Base-by-base conservation (phyloP, 2,797 vertebrate species). In the Leontocebus nigricollis region DNA sequence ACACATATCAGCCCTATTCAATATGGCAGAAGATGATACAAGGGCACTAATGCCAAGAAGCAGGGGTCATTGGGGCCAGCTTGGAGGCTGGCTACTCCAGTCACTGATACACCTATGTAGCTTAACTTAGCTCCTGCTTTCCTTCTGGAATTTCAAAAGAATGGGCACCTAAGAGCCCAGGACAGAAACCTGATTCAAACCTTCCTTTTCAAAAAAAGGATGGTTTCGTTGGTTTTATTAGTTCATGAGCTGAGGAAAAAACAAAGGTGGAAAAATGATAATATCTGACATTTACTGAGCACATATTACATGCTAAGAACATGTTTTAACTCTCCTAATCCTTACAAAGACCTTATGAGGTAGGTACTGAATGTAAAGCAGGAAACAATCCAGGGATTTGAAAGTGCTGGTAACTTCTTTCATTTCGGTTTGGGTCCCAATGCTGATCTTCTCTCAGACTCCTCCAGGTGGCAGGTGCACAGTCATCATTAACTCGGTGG, bases 21-120 rank as follows among this genome's bases (percentile, higher is more conserved):
- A 0, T 2, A 13, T 1, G 27, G 59, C 36, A 67, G 24, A 10
- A 3, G 1, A 5, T 11, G 11, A 2, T 0, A 17, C 50, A 33
- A 20, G 27, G 39, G 24, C 27, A 30, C 26, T 36, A 20, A n/a
- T 14, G 33, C 55, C 36, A 83, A 90, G 33, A 48, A 22, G 26
- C 44, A 55, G 30, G 41, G 52, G n/a, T 36, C 77, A 55, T 2
- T 80, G 77, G 22, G 20, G 22, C 36, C 77, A n/a, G 15, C 57
- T 36, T 52, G n/a, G 64, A 89, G 36, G 9, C 57, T 24, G 22
- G 55, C 27, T 50, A 5, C 52, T 26, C 9, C 11, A 9, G 87
- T 36, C 46, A 70, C 39, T 14, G 30, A 12, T 24, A n/a, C 26
- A 33, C 24, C n/a, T 24, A 48, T 46, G 55, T 72, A 55, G 22